These are phyloP conservation scores for Athrips mouffetella DNA, from an alignment of 2,888 invertebrate species.

Conservation along the genomic window DNA sequence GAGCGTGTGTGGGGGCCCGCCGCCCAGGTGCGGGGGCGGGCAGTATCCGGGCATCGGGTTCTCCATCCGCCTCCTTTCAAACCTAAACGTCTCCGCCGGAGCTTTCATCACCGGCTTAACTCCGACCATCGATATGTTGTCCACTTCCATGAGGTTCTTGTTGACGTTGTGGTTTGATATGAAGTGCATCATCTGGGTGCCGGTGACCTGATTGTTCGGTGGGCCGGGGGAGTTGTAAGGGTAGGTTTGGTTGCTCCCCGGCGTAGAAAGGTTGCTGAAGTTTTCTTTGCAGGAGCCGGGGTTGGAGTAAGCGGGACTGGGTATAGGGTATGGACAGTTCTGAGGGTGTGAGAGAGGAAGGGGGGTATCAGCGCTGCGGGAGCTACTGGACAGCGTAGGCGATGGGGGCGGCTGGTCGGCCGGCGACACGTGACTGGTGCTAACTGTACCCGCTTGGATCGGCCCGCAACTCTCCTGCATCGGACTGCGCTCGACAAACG, in stretches of 20 bases:
- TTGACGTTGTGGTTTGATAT: slow-evolving; percentile 73
- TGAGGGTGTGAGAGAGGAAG: slow-evolving; percentile 60
- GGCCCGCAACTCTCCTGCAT: slow-evolving; percentile 82
- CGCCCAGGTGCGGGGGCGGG: slow-evolving; percentile 69
- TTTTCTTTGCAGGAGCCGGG: slow-evolving; percentile 59
- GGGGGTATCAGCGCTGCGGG: slow-evolving; percentile 69
- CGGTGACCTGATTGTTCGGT: slow-evolving; percentile 49
- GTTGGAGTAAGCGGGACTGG: slow-evolving; percentile 75
- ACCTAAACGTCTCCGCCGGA: slow-evolving; percentile 47
- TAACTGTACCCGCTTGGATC: slow-evolving; percentile 90
- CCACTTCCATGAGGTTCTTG: slow-evolving; percentile 73
- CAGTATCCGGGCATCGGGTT: slow-evolving; percentile 71
- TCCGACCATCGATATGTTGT: slow-evolving; percentile 74
- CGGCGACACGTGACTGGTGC: slow-evolving; percentile 88
- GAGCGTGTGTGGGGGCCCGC: slow-evolving; percentile 64
- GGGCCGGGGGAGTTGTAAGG: slow-evolving; percentile 65
- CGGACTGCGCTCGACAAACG: slow-evolving; percentile 79
- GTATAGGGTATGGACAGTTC: slow-evolving; percentile 60
- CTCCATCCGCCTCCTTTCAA: slow-evolving; percentile 54
- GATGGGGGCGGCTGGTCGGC: slow-evolving; percentile 77
- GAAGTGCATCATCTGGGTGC: slow-evolving; percentile 73
- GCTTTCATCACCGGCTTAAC: slow-evolving; percentile 56
- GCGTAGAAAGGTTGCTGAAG: slow-evolving; percentile 60
- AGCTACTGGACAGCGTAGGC: slow-evolving; percentile 78
- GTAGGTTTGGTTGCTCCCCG: slow-evolving; percentile 51